phyloP scores from a whole-genome alignment of 2,888 invertebrate species.

The Chymomyza fuscimana region DNA sequence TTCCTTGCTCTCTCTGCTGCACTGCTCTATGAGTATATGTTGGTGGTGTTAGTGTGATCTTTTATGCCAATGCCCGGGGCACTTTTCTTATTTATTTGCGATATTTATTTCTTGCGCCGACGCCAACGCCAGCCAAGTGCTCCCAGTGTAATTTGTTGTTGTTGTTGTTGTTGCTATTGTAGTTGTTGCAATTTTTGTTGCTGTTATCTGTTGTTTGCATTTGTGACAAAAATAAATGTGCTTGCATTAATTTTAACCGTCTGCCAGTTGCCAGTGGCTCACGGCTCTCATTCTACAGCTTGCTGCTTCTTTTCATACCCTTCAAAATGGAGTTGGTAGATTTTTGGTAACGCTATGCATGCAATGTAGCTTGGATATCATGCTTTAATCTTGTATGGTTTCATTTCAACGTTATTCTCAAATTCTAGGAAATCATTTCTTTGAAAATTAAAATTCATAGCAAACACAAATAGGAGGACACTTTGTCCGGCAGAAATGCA shows the following conservation, averaged over 20 bases:
- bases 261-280: constrained; percentile 69
- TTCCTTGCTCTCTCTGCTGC: constrained; percentile 39
- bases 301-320: neutral
- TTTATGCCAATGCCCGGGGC: constrained; percentile 49
- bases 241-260: constrained; percentile 69
- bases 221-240: constrained; percentile 71
- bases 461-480: too few relatives aligned
- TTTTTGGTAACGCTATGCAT: neutral
- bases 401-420: too few relatives aligned
- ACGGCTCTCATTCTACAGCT: neutral
- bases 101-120: constrained; percentile 68
- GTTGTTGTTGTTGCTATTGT: constrained; percentile 27
- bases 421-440: too few relatives aligned
- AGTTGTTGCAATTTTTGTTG: constrained; percentile 36
- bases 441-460: too few relatives aligned
- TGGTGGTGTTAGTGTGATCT: neutral
- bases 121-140: neutral
- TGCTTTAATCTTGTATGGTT: too few relatives aligned
- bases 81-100: constrained; percentile 72
- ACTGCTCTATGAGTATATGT: constrained; percentile 8
- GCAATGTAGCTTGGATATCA: too few relatives aligned
- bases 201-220: constrained; percentile 57
- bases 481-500: too few relatives aligned
- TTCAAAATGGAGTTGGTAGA: neutral
- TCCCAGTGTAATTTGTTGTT: constrained; percentile 16